phyloP scores from a whole-genome alignment of 2,113 vertebrate genomes.

The Pipra filicauda region DNA sequence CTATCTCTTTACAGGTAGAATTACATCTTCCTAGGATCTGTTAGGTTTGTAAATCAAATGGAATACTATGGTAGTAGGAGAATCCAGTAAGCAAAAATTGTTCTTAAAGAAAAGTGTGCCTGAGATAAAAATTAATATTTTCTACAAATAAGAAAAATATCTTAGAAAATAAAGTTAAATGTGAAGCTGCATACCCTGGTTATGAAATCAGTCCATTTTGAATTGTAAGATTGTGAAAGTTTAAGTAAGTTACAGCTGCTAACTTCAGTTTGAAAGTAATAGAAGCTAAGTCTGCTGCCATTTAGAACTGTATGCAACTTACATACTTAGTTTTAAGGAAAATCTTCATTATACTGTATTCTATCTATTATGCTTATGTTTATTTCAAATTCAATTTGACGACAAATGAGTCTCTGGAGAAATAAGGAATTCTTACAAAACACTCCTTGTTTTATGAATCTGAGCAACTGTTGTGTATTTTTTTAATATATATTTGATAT shows the following conservation, averaged over 20 bases:
- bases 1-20: not conserved
- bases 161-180: not conserved
- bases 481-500: not conserved
- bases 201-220: not conserved
- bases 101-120: not conserved
- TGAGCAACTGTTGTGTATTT: not conserved
- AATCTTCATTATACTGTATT: not conserved
- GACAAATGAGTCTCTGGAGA: not conserved
- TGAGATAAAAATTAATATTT: not conserved
- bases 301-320: not conserved
- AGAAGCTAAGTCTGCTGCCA: not conserved
- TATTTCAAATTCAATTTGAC: not conserved
- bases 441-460: not conserved
- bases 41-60: not conserved
- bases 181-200: not conserved
- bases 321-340: not conserved
- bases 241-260: not conserved
- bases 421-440: not conserved
- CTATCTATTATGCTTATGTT: not conserved
- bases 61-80: not conserved
- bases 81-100: not conserved
- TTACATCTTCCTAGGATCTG: not conserved
- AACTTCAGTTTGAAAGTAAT: not conserved
- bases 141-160: not conserved
- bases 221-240: not conserved